These are phyloP conservation scores for Zapornia atra DNA, from an alignment of 2,113 vertebrate species.

Conservation along the genomic window DNA sequence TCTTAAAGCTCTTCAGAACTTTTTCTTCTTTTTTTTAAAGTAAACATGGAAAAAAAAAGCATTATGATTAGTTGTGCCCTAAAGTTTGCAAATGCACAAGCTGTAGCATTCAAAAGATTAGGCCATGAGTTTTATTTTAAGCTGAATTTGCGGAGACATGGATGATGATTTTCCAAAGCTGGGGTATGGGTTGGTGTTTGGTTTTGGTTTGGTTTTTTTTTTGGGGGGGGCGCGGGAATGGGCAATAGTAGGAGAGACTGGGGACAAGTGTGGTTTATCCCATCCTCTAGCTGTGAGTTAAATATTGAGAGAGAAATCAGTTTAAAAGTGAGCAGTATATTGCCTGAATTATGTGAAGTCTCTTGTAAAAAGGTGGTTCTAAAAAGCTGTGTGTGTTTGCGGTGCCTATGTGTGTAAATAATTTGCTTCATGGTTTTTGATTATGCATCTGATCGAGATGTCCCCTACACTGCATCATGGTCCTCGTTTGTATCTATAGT, in stretches of 20 bases:
- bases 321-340: too few relatives aligned
- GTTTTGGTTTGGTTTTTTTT: too few relatives aligned
- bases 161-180: background rate
- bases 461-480: background rate
- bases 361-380: too few relatives aligned
- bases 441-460: background rate
- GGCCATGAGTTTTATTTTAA: background rate
- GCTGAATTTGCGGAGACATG: background rate
- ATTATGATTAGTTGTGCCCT: background rate
- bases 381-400: background rate
- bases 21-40: background rate
- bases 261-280: too few relatives aligned
- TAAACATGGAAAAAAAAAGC: background rate
- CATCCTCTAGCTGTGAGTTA: too few relatives aligned
- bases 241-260: too few relatives aligned
- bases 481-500: too few relatives aligned
- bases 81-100: background rate
- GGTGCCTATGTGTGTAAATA: rapidly evolving
- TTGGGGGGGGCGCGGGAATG: too few relatives aligned
- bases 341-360: too few relatives aligned
- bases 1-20: background rate
- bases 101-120: background rate
- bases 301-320: too few relatives aligned
- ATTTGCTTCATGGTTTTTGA: background rate
- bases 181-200: background rate